Base-by-base conservation (phyloP, 2,888 invertebrate species). In the Laspeyria flexula region DNA sequence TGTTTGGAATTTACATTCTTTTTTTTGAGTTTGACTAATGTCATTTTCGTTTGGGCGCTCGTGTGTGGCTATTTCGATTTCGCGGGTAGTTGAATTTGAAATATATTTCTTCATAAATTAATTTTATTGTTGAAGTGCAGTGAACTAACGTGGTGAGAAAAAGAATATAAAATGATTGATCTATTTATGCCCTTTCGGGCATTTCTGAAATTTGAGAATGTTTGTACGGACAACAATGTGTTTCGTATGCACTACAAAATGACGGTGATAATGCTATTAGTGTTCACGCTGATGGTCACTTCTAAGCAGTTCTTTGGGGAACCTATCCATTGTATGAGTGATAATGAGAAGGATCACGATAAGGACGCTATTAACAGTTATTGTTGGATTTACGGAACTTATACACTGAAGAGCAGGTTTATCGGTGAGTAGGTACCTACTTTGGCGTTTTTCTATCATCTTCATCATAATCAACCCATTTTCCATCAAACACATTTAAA, bases 261-360 rank as follows among this genome's bases (percentile, higher is more conserved):
- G 27, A 96, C 96, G 0, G 95, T 95, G 40, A 93, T 95, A 41
- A 92, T 97, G 74, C 85, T 97, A 53, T 86, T 96, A 31, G 93
- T 95, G 16, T 96, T 95, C 83, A 95, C 96, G 0, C 86, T 96
- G 69, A 79, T 97, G 68, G 94, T 97, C 35, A 96, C 96, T 16
- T 95, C 96, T 10, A 96, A 96, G 73, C 96, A 97, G 81, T 97
- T 96, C 86, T 96, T 97, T 70, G 97, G 97, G 0, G 96, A 97
- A 69, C 97, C 97, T 0, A 96, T 97, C 43, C 94, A 95, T 70
- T 97, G 97, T 80, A 93, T 95, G 77, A 89, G 92, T 4, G 89
- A 92, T 31, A 83, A 85, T 37, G 86, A 86, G 11, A 87, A 91
- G 38, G 81, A 85, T 48, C 71, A 46, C 23, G 93, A 94, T 41